Base-by-base conservation (phyloP, 1,140 invertebrate genomes). In the Sycophaga agraensis region DNA sequence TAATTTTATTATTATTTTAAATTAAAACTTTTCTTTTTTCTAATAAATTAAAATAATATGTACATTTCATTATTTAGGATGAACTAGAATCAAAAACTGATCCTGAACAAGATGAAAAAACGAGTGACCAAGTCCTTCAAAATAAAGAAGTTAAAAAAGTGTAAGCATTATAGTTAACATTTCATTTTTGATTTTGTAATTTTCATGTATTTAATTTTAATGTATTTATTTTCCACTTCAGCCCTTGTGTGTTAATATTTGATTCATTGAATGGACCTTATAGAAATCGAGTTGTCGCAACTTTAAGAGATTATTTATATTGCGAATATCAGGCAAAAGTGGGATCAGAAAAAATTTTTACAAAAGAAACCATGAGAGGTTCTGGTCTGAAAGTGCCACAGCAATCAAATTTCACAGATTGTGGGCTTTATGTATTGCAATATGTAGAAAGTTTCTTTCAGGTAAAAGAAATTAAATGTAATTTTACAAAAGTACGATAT, bases 351-450 rank as follows among this genome's bases (percentile, higher is more conserved):
- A 86, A 83, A 74, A 67, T 84, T 43, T 94, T 93, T 73, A 88
- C 86, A 28, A 92, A 90, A 76, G 86, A 90, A 70, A 89, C 88
- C 19, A 91, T 95, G 54, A 91, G 89, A 72, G 94, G 94, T 3
- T 86, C 87, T 49, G 87, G 86, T 70, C 91, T 92, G 0, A 93
- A 92, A 83, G 92, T 97, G 59, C 96, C 96, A 17, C 94, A 97
- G 73, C 97, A 99, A 82, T 94, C 89, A 61, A 99, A 99, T 83
- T 96, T 90, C 74, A 94, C 91, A 37, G 97, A 99, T 79, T 99
- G 97, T 83, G 97, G 97, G 3, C 82, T 98, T 6, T 99, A 94
- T 81, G 82, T 98, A 39, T 82, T 99, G 31, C 94, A 98, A 77
- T 99, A 97, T 85, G 94, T 94, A 4, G 95, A 99, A 82, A 89